phyloP scores from a whole-genome alignment of 2,888 invertebrate genomes.

The Oscheius sp. region DNA sequence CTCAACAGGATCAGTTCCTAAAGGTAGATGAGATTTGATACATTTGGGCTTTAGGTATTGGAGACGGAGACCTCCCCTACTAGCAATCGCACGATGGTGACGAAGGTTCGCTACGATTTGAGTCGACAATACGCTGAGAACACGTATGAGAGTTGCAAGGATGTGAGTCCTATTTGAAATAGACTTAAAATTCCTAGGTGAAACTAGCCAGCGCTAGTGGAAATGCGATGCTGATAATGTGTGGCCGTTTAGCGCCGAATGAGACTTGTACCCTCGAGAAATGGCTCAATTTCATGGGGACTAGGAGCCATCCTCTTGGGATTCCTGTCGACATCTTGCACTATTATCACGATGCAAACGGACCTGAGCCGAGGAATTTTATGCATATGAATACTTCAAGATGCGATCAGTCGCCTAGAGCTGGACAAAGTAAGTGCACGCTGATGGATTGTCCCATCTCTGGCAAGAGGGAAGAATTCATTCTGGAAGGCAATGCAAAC shows the following conservation, averaged over 20 bases:
- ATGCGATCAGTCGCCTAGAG: conserved; percentile 18
- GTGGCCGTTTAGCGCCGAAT: conserved; percentile 78
- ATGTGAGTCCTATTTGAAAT: conserved; percentile 43
- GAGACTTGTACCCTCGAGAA: conserved; percentile 77
- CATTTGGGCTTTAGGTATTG: background rate
- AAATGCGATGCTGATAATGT: conserved; percentile 82
- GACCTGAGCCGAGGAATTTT: background rate
- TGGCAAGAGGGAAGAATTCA: background rate
- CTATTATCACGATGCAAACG: background rate
- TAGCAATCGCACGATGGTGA: conserved; percentile 76
- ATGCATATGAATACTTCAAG: conserved; percentile 19
- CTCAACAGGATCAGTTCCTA: background rate
- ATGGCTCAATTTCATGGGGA: conserved; percentile 74
- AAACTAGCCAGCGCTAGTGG: conserved; percentile 10
- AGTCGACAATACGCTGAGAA: conserved; percentile 79
- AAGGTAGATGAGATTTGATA: background rate
- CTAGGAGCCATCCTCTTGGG: conserved; percentile 52
- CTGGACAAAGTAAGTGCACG: conserved; percentile 8
- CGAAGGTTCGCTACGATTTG: conserved; percentile 78
- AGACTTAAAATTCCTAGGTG: conserved; percentile 15
- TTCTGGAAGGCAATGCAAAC: background rate
- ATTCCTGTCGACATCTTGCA: conserved; percentile 71
- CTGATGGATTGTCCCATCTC: background rate
- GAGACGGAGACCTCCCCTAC: conserved; percentile 7
- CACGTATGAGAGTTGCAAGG: conserved; percentile 83